Conservation (phyloP, 2,797 vertebrate genomes). For the Bryconaethiops microstoma region DNA sequence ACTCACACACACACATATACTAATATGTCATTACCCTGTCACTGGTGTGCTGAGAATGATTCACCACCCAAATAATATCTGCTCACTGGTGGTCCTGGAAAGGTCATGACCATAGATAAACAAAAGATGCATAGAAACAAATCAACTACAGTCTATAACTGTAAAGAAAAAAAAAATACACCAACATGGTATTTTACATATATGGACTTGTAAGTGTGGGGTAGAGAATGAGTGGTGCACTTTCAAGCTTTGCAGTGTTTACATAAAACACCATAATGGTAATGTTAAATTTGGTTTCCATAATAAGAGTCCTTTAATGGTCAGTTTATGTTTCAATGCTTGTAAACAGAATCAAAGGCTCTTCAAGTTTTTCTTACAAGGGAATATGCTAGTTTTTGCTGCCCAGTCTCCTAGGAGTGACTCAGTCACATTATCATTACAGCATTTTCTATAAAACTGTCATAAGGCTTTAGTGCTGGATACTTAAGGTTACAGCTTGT, state of each 20-base stretch:
- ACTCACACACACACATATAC: no score
- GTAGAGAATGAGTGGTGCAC: background rate
- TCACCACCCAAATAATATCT: no score
- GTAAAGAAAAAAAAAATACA: no score
- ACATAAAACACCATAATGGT: background rate
- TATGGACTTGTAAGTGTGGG: background rate
- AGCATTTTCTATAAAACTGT: conserved; percentile 23
- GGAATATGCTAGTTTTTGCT: conserved; percentile 4
- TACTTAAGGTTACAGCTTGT: conserved; percentile 29
- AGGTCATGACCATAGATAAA: no score
- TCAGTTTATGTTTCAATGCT: background rate
- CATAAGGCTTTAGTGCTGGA: conserved; percentile 22
- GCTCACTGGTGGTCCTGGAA: no score
- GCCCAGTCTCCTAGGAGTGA: background rate
- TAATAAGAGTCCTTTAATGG: background rate
- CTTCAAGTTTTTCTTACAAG: background rate
- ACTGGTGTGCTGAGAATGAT: no score
- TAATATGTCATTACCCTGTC: no score
- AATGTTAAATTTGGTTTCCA: background rate
- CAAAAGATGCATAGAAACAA: no score
- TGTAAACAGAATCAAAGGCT: background rate
- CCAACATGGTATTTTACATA: background rate
- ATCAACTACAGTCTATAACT: no score
- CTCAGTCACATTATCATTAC: conserved; percentile 9
- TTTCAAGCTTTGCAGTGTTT: background rate